Evolutionary conservation across 2,113 vertebrate genomes (phyloP).

Genomic region (Phoxinus phoxinus): DNA sequence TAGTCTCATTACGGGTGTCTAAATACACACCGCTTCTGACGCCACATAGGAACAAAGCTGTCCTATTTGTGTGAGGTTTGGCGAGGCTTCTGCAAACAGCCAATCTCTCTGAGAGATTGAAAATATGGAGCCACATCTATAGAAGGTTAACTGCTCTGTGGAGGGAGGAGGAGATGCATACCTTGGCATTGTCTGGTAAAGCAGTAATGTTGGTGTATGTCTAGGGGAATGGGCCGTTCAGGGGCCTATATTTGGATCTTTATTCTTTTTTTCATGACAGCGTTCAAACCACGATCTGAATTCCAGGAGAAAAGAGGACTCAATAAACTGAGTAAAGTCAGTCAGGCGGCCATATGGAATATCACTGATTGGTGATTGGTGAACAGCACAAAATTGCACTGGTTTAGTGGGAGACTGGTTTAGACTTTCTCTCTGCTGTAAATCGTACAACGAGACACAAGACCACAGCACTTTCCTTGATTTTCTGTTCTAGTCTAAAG

Average conservation of each 20-base stretch:
- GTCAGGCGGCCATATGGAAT: conserved; percentile 48
- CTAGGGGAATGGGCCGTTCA: conserved; percentile 11
- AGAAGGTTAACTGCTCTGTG: conserved; percentile 47
- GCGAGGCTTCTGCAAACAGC: conserved; percentile 57
- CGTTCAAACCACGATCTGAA: conserved; percentile 41
- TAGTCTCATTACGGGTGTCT: conserved; percentile 32
- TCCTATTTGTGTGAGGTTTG: conserved; percentile 53
- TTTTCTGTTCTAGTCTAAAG: not conserved
- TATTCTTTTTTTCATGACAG: conserved; percentile 34
- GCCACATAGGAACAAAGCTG: conserved; percentile 43
- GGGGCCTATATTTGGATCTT: conserved; percentile 53
- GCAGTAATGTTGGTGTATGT: conserved; percentile 45
- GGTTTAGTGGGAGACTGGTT: conserved; percentile 45
- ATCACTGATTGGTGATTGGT: conserved; percentile 43
- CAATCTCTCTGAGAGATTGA: conserved; percentile 54
- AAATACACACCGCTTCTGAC: conserved; percentile 47
- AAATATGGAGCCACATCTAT: conserved; percentile 55
- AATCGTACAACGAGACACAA: conserved; percentile 17
- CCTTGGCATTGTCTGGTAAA: conserved; percentile 59
- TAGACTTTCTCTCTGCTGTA: conserved; percentile 21
- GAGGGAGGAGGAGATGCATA: conserved; percentile 51
- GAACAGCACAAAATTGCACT: conserved; percentile 29
- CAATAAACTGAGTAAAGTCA: conserved; percentile 40
- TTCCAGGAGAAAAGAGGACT: conserved; percentile 47
- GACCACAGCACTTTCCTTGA: not conserved